Base-by-base conservation (phyloP, 2,888 invertebrate species). In the Actias luna region DNA sequence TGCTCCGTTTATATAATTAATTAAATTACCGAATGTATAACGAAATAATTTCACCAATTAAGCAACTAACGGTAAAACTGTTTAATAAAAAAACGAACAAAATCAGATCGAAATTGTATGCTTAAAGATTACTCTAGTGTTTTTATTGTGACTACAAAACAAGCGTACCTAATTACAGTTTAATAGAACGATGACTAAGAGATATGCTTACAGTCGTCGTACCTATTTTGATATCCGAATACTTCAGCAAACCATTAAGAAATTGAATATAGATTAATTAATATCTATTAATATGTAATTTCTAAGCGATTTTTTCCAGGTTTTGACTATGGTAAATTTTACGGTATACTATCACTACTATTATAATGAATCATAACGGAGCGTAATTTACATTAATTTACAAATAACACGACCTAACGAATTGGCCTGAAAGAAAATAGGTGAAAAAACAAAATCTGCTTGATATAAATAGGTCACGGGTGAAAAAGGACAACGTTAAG, bases 401-500 rank as follows among this genome's bases (percentile, higher is more conserved):
- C 5, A 18, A 7, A 18, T 4, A 1, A 4, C 18, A 42, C 18
- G 18, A 42, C 7, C 18, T 42, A 42, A 42, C 10, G 8, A 42
- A 18, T 22, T 22, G 10, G 22, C 8, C 22, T 46, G 18, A 42
- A 42, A 42, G 1, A 2, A 18, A 18, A 5, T 16, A 39, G n/a
- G 0, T 42, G 18, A 16, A 39, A 39, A 14, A 39, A 42, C 18
- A 18, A 39, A 61, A 57, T 39, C 39, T 39, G 27, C n/a, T 52
- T 59, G 25, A 59, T 22, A 59, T 42, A 39, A 61, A 61, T 58
- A 55, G 29, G 52, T 27, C 27, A n/a, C 29, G 29, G 42, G 22
- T 33, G 57, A 58, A 60, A n/a, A 42, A 36, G 31, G 59, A 22
- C 55, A 46, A 60, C 63, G 68, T 69, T 72, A 71, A 71, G 73